Evolutionary conservation across 2,797 vertebrate species (phyloP), one percentile per base, ranked within the genome.

Genomic region (Telmatherina bonti): DNA sequence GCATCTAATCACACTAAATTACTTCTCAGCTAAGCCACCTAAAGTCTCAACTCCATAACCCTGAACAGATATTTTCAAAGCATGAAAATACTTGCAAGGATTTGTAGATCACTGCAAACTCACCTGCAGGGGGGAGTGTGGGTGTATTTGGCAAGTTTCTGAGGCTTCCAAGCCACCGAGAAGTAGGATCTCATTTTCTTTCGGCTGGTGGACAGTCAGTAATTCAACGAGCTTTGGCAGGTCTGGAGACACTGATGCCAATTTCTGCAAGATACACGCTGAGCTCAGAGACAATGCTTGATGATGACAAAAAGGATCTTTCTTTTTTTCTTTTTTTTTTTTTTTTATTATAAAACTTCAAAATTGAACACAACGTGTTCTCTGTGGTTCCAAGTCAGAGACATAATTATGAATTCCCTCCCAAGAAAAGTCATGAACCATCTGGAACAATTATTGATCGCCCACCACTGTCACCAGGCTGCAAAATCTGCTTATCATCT

Each of bases 121-220:
- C 93, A 99, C 97, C 94, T 98, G 96, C 78, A 93, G 89, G 80
- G 92, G 90, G 70, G 92, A 82, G 43, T 85, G 85, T 79, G 94
- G 93, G 78, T 95, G 92, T 0, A 89, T 74, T 78, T 94, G 95
- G 82, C 92, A 93, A 69, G 85, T 89, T 77, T 95, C 95, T 72
- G 96, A 88, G 47, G 94, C 81, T 89, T 93, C 93, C 0, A 98
- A 91, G 69, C 96, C 96, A 70, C 95, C 96, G 24, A 98, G 92
- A 73, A 99, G 92, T 43, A 99, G 93, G 85, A 99, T 95, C 91
- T 99, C 98, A 70, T 99, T 98, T 89, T 98, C 96, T 87, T 96
- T 98, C 2, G 96, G 96, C 67, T 96, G 95, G 77, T 96, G 95
- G 66, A 96, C 91, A 0, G 94, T 96, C 90, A 98, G 94, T 0